Percentiles rank a stretch among this genome's conserved stretches.
Conservation (phyloP, 2,113 vertebrate species). For the Dunckerocampus dactyliophorus region DNA sequence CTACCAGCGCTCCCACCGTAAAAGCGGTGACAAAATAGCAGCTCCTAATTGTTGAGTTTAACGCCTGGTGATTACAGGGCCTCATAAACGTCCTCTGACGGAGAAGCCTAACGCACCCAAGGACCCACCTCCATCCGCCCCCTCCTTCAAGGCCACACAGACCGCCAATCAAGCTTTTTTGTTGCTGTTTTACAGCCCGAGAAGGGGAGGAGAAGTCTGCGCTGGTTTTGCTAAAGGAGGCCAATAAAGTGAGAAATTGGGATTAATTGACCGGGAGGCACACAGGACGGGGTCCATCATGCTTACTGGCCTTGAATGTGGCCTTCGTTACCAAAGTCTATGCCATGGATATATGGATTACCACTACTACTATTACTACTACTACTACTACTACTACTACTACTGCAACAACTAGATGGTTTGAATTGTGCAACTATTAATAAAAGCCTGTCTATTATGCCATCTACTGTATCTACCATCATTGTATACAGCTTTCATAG, state of each 20-base stretch:
- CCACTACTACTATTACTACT: too few relatives aligned
- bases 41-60: conserved; percentile 78
- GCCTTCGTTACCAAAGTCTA: neutral
- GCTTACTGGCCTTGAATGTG: conserved; percentile 27
- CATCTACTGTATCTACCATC: too few relatives aligned
- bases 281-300: conserved; percentile 2
- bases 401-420: too few relatives aligned
- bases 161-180: conserved; percentile 54
- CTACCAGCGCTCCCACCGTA: conserved; percentile 40
- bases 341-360: neutral
- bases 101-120: conserved; percentile 11
- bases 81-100: conserved; percentile 64
- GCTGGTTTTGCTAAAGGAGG: conserved; percentile 62
- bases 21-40: conserved; percentile 65
- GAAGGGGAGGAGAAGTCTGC: conserved; percentile 58
- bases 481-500: too few relatives aligned
- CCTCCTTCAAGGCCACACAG: conserved; percentile 68
- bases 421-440: too few relatives aligned
- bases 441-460: too few relatives aligned
- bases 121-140: conserved; percentile 10
- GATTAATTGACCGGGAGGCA: conserved; percentile 64
- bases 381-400: too few relatives aligned
- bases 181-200: conserved; percentile 58
- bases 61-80: conserved; percentile 70
- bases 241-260: conserved; percentile 51